Percentiles rank a stretch among this genome's conserved stretches.
Conservation (phyloP, 2,888 invertebrate genomes). For the Leucophora obtusa region DNA sequence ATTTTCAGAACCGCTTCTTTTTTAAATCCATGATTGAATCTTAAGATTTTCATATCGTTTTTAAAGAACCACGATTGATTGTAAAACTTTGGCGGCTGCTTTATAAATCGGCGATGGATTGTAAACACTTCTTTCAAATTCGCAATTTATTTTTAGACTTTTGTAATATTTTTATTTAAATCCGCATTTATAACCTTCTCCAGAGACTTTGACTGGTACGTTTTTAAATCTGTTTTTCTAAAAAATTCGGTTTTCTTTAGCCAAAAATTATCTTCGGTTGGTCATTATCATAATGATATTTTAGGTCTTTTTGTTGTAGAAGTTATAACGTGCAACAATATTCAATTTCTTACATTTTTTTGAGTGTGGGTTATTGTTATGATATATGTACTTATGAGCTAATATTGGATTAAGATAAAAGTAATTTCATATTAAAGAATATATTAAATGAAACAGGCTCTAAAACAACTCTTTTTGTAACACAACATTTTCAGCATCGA, state of each 20-base stretch:
- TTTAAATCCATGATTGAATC: too few relatives aligned
- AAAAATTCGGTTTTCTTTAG: not conserved
- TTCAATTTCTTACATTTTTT: slow-evolving; percentile 54
- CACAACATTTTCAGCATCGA: too few relatives aligned
- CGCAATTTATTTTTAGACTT: too few relatives aligned
- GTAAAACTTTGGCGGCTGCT: too few relatives aligned
- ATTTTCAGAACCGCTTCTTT: too few relatives aligned
- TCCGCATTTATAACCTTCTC: not conserved
- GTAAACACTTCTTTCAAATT: too few relatives aligned
- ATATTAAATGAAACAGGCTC: too few relatives aligned
- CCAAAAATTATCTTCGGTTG: not conserved
- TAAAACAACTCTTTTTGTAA: too few relatives aligned
- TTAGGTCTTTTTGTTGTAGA: slow-evolving; percentile 27
- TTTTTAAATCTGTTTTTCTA: not conserved
- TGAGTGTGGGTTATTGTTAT: slow-evolving; percentile 56
- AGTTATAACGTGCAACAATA: slow-evolving; percentile 20
- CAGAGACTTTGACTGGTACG: not conserved
- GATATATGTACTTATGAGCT: not conserved
- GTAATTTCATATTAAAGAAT: not conserved
- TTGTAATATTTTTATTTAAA: not conserved
- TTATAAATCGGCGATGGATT: too few relatives aligned
- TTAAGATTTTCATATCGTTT: too few relatives aligned
- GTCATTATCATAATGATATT: not conserved
- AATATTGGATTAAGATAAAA: not conserved
- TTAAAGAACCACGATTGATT: too few relatives aligned